Percentiles rank a stretch among this genome's conserved stretches.
phyloP scores from a whole-genome alignment of 2,113 vertebrate species.

The Epinephelus moara region DNA sequence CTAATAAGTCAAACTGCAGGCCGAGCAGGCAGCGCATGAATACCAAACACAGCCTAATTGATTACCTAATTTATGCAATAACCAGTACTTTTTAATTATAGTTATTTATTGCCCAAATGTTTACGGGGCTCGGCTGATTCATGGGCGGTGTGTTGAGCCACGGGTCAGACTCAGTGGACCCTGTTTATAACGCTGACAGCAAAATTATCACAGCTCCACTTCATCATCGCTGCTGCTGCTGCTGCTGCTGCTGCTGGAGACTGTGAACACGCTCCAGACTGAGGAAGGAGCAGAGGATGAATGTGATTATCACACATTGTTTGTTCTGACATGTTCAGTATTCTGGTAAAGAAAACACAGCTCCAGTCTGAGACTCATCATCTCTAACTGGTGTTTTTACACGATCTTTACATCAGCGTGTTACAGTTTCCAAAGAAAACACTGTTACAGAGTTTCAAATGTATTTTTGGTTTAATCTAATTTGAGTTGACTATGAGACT shows the following conservation, averaged over 20 bases:
- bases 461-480: neutral
- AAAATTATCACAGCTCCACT: slow-evolving; percentile 66
- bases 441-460: neutral
- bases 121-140: slow-evolving; percentile 75
- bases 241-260: neutral
- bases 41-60: slow-evolving; percentile 84
- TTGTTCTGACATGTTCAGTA: neutral
- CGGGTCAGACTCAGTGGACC: slow-evolving; percentile 67
- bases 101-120: slow-evolving; percentile 81
- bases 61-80: slow-evolving; percentile 84
- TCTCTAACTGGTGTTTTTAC: neutral
- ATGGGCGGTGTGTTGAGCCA: slow-evolving; percentile 63
- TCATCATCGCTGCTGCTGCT: slow-evolving; percentile 58
- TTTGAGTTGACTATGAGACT: neutral
- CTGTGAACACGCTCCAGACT: neutral
- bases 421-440: neutral
- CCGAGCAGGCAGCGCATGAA: slow-evolving; percentile 81
- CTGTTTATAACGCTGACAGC: slow-evolving; percentile 74
- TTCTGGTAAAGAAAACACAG: neutral
- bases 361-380: neutral
- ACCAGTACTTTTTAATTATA: slow-evolving; percentile 79
- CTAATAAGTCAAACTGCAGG: slow-evolving; percentile 81
- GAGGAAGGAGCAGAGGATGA: neutral
- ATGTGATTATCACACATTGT: neutral
- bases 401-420: neutral